A percentile compares a stretch with the other conserved stretches of the same genome.
These are phyloP conservation scores for human (Homo sapiens) DNA, from an alignment of 2,113 vertebrate species.

Conservation along the genomic window DNA sequence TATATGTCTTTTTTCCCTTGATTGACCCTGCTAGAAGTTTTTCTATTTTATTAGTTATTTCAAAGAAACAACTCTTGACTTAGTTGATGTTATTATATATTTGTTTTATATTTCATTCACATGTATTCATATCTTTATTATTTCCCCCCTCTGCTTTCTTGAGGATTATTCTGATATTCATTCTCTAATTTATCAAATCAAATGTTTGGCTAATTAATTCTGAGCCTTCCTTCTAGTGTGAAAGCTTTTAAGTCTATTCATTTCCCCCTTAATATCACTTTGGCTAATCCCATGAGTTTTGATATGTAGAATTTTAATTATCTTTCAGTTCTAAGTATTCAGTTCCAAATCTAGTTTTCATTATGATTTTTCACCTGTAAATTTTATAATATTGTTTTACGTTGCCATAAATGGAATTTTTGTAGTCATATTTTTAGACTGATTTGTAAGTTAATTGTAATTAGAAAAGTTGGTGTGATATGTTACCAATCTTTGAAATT, in stretches of 20 bases:
- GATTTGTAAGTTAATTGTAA: neutral
- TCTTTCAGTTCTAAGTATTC: neutral
- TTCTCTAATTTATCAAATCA: neutral
- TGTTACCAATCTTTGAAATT: neutral
- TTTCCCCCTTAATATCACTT: neutral
- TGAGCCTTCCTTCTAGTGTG: neutral
- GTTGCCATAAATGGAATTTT: neutral
- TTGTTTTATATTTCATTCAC: conserved; percentile 31
- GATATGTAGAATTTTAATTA: neutral
- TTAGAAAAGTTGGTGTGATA: neutral
- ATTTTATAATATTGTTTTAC: neutral
- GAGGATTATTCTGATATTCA: neutral
- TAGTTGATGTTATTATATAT: neutral
- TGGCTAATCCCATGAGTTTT: neutral
- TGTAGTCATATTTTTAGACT: neutral
- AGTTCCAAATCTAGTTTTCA: neutral
- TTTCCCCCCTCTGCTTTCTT: neutral
- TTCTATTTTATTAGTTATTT: neutral
- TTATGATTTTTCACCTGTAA: neutral
- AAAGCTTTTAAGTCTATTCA: neutral
- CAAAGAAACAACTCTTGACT: conserved; percentile 14
- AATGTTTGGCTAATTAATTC: neutral
- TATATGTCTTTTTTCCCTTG: neutral
- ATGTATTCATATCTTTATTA: neutral
- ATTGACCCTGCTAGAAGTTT: neutral